Evolutionary conservation across 1,140 invertebrate genomes (phyloP).

Genomic region (Caenorhabditis remanei): DNA sequence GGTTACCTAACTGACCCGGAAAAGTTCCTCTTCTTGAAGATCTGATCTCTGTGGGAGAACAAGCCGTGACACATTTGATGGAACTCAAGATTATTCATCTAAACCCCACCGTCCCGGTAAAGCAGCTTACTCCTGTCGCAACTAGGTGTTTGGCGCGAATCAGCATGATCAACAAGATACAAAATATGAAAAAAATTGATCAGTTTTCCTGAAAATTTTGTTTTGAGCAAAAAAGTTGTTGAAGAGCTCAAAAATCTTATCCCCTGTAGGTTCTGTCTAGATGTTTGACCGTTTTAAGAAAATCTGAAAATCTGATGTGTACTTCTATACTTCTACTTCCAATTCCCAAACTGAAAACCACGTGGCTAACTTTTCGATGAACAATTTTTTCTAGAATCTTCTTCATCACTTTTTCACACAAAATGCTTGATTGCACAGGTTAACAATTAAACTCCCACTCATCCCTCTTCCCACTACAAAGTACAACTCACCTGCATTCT

Average conservation of each 20-base stretch:
- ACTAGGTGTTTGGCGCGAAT: background rate
- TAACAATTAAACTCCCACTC: slow-evolving; percentile 26
- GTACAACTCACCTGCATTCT: slow-evolving; percentile 32
- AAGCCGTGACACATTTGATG: background rate
- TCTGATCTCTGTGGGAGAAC: background rate
- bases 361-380: background rate
- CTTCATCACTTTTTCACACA: background rate
- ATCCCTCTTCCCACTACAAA: slow-evolving; percentile 31
- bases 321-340: background rate
- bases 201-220: no score
- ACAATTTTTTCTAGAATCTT: slow-evolving; percentile 5
- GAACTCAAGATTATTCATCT: background rate
- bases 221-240: no score
- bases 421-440: no score
- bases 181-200: no score
- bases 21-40: background rate
- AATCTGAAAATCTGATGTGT: background rate
- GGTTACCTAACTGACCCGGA: background rate
- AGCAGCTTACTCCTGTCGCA: background rate
- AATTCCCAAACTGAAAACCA: background rate
- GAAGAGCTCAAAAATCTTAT: no score
- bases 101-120: background rate
- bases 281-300: background rate
- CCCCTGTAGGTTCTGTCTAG: background rate
- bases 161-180: background rate